Conservation (phyloP, 1,140 invertebrate species). For the Neuroterus valhalla region DNA sequence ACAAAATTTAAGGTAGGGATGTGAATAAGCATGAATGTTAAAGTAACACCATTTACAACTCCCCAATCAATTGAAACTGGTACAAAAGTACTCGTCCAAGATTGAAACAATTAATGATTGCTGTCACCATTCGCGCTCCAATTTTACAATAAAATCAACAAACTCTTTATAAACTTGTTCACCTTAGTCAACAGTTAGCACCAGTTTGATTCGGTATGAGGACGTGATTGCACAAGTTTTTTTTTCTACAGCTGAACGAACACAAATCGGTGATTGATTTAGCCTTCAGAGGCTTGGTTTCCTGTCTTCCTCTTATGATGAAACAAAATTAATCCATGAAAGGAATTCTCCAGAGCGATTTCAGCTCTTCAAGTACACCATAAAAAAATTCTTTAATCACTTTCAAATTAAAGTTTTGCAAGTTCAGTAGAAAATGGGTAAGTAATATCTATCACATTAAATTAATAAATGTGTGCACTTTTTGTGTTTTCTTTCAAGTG, state of each 20-base stretch:
- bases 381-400: no score
- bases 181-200: constrained; percentile 23
- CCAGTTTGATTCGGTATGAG: constrained; percentile 16
- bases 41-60: neutral
- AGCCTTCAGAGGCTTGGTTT: constrained; percentile 20
- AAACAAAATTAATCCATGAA: neutral
- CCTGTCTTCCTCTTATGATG: constrained; percentile 3
- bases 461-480: neutral
- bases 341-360: no score
- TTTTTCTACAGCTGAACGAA: no score
- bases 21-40: neutral
- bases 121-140: no score
- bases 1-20: neutral
- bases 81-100: neutral
- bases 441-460: neutral
- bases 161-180: constrained; percentile 8
- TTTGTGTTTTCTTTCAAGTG: neutral
- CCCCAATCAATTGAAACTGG: neutral
- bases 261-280: neutral
- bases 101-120: neutral
- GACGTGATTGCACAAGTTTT: no score
- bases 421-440: neutral
- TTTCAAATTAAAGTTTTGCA: neutral
- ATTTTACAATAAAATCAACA: neutral
- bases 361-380: no score